These are phyloP conservation scores for Venustoraphidia nigricollis DNA, from an alignment of 2,888 invertebrate genomes.

Conservation along the genomic window DNA sequence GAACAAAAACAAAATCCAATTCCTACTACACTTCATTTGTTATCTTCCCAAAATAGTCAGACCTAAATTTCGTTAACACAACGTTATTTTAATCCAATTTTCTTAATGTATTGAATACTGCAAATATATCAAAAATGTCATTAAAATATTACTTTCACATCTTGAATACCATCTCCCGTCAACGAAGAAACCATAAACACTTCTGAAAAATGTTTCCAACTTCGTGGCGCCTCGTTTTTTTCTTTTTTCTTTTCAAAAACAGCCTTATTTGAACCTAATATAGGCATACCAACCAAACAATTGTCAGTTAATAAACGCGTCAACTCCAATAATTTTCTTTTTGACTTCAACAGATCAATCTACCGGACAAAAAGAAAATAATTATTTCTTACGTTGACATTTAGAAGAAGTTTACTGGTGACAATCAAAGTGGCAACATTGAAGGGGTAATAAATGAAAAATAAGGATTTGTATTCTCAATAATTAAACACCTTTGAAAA, in stretches of 20 bases:
- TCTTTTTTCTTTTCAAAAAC: conserved; percentile 12
- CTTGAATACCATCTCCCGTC: conserved; percentile 35
- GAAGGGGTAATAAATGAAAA: too few relatives aligned
- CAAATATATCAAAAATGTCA: not conserved
- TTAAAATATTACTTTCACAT: conserved; percentile 15
- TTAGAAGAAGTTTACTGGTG: too few relatives aligned
- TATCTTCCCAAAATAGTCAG: too few relatives aligned
- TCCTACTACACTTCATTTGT: too few relatives aligned
- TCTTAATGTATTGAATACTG: too few relatives aligned
- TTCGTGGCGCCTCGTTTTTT: conserved; percentile 18
- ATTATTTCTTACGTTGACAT: not conserved
- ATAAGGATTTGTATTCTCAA: too few relatives aligned
- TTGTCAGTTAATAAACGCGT: conserved; percentile 51
- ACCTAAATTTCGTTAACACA: not conserved
- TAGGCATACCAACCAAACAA: conserved; percentile 21
- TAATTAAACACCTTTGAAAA: too few relatives aligned
- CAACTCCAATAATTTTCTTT: conserved; percentile 55
- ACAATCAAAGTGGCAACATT: too few relatives aligned
- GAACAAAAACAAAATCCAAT: too few relatives aligned
- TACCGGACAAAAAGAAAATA: conserved; percentile 21
- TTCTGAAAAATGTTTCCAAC: conserved; percentile 68
- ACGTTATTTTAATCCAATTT: too few relatives aligned
- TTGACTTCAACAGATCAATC: conserved; percentile 57
- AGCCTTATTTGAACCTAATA: conserved; percentile 14
- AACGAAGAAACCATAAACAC: conserved; percentile 88